Evolutionary conservation across 2,888 invertebrate species (phyloP), one percentile per base, ranked within the genome.

Genomic region (Anorthoa munda): DNA sequence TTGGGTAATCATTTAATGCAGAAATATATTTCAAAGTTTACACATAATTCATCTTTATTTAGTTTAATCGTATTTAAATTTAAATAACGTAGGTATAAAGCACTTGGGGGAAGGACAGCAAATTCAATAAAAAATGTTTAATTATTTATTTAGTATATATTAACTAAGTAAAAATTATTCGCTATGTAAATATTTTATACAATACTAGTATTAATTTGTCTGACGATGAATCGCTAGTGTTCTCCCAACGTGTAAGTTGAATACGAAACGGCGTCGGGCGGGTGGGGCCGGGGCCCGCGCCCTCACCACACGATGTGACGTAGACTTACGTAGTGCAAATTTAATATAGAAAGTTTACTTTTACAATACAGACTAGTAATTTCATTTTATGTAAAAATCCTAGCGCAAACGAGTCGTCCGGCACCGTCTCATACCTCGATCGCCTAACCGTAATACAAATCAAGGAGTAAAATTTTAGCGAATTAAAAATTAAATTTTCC

Each of bases 61-160:
- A 94, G 88, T 94, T 91, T 95, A 95, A 94, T 94, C 94, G 95
- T 96, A 95, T 95, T 95, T 95, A 92, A 94, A 94, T 95, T 94
- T 95, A 95, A 96, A 95, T 95, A 95, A 96, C 95, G 95, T 96
- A 95, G 94, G 94, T 95, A 96, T 96, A 96, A 96, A 96, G 96
- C 96, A 96, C 96, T 96, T 96, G 94, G 96, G 96, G 96, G 95
- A 96, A 96, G 96, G 96, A 96, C 96, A 96, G 96, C 96, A 96
- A 96, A 96, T 96, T 95, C 95, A 96, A 96, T 96, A 95, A 96
- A 95, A 96, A 96, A 96, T 93, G 94, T 94, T 95, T 93, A 93
- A 93, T 94, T 94, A 95, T 94, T 94, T 93, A 94, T 95, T 95
- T 95, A 95, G 92, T 95, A 94, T 93, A 93, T 87, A 95, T 94